Percentiles rank a stretch among this genome's conserved stretches.
phyloP scores from a whole-genome alignment of 23 tunicate genomes.

The Clavelina lepadiformis region DNA sequence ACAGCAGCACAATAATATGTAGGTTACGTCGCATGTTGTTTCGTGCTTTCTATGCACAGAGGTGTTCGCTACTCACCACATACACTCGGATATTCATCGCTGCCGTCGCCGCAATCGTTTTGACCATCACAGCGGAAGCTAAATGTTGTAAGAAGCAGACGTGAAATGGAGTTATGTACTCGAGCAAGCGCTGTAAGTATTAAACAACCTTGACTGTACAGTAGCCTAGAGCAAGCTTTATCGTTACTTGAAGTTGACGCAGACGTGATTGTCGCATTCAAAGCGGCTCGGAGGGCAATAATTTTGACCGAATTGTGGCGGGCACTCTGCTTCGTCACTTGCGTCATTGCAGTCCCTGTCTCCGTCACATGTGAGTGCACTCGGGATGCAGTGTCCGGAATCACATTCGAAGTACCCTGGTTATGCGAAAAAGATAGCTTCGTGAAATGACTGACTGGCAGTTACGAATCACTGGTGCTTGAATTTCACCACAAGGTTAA shows the following conservation, averaged over 20 bases:
- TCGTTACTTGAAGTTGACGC: constrained; percentile 64
- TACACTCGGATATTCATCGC: constrained; percentile 72
- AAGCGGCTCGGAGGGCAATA: constrained; percentile 61
- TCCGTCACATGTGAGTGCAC: constrained; percentile 53
- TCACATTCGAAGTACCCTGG: constrained; percentile 64
- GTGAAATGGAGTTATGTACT: no score
- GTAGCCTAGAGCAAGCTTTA: neutral
- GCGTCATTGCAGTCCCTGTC: constrained; percentile 77
- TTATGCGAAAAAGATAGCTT: no score
- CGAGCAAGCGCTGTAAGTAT: no score
- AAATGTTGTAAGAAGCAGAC: no score
- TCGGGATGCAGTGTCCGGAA: constrained; percentile 67
- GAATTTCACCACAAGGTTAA: neutral
- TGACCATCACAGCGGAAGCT: constrained; percentile 83
- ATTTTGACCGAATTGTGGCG: constrained; percentile 44
- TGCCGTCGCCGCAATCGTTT: constrained; percentile 80
- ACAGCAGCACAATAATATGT: no score
- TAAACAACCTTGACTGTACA: no score
- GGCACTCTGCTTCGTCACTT: constrained; percentile 70
- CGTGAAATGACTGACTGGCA: no score
- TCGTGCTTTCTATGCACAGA: neutral
- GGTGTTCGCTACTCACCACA: constrained; percentile 49
- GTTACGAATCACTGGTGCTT: no score
- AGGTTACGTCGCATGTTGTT: neutral
- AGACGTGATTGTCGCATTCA: constrained; percentile 86